These are phyloP conservation scores for Vireo griseus DNA, from an alignment of 2,797 vertebrate species.

Conservation along the genomic window DNA sequence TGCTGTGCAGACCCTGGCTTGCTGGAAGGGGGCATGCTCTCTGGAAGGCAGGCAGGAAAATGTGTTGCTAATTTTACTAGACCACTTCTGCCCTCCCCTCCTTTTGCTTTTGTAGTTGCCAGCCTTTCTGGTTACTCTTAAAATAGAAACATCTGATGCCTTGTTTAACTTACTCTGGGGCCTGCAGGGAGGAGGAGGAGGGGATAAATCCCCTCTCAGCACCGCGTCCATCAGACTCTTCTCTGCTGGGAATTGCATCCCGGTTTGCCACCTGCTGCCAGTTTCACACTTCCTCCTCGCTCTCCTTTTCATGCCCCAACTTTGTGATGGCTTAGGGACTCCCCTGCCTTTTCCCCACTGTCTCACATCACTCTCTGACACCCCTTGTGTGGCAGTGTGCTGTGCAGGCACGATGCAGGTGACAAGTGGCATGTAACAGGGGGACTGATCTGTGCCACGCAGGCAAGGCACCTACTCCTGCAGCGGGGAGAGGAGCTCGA, in stretches of 20 bases:
- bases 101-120: slow-evolving; percentile 42
- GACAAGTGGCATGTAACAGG: rapidly evolving
- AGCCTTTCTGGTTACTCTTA: slow-evolving; percentile 46
- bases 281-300: neutral
- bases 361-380: neutral
- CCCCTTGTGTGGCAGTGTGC: rapidly evolving
- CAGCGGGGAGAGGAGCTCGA: rapidly evolving
- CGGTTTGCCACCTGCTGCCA: neutral
- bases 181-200: neutral
- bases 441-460: rapidly evolving
- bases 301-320: neutral
- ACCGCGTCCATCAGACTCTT: neutral
- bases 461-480: neutral
- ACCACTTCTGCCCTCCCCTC: slow-evolving; percentile 32
- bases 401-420: rapidly evolving
- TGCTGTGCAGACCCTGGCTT: neutral
- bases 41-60: slow-evolving; percentile 47
- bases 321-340: neutral
- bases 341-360: neutral
- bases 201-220: neutral
- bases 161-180: slow-evolving; percentile 29
- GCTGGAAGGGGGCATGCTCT: neutral
- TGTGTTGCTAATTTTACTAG: slow-evolving; percentile 56
- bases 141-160: slow-evolving; percentile 45
- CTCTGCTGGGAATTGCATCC: neutral